Evolutionary conservation across 2,113 vertebrate species (phyloP), one percentile per base, ranked within the genome.

Genomic region (Octodon degus): DNA sequence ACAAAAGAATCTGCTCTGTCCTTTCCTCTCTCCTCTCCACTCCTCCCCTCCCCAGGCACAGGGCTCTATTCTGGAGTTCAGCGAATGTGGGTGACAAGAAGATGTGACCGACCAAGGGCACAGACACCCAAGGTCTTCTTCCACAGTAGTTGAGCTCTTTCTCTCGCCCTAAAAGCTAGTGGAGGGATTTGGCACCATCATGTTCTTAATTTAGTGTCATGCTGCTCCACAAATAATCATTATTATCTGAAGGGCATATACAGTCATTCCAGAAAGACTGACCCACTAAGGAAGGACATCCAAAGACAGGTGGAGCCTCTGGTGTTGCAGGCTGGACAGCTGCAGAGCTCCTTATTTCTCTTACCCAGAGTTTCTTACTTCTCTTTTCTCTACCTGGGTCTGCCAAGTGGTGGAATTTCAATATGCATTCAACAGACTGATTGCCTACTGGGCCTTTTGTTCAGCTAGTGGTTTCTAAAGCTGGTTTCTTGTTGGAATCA

Each of bases 291-390:
- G 0, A 72, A 37, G 0, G 65, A 47, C 65, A 81, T 12, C 22
- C 30, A 47, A 63, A 95, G 89, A 30, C 7, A 10, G 25, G 67
- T 34, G 1, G 8, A 27, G 12, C 11, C 27, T 82, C 27, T 40
- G 4, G 2, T 55, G 55, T 50, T 1, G 1, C 1, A 47, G 82
- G 22, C 58, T 0, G 1, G 70, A 43, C 19, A 58, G 19, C 50
- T 40, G 9, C 43, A n/a, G 1, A 1, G 37, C 34, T 55, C n/a
- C 84, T 80, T n/a, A 17, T 5, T 55, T 27, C 80, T 27, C 72
- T 40, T 7, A n/a, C 34, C 27, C 0, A 63, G 25, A 55, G 50
- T 37, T 19, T 76, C 12, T 77, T 37, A 6, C 43, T 5, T 43
- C 22, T 81, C 11, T 72, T 74, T 47, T 84, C 65, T n/a, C 53